Evolutionary conservation across 2,797 vertebrate species (phyloP), one percentile per base, ranked within the genome.

Genomic region (Sylvia borin): DNA sequence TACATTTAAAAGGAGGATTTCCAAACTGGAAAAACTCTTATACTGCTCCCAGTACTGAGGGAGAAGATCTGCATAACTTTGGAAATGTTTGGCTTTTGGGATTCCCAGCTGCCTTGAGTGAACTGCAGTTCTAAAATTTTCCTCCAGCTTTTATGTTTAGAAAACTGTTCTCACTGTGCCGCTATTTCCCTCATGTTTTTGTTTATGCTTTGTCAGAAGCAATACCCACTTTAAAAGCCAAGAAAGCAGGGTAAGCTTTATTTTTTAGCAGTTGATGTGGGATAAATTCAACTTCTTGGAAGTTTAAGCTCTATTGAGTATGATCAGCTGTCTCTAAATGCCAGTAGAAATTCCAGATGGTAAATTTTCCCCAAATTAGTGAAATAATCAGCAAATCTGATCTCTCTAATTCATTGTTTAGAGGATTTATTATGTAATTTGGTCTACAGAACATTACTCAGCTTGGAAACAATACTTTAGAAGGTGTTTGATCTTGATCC

Each of bases 101-200:
- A 65, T 86, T 95, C 61, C 57, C 92, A 95, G 74, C 68, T 92
- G 90, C 74, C 92, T 84, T 90, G 36, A 64, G 32, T 85, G 95
- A 57, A 84, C 42, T 75, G 75, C 16, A 78, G 43, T 83, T 95
- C 75, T 75, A 34, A 88, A 75, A 77, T n/a, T 36, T 78, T 94
- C 92, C 36, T 95, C 17, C 53, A 47, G 38, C 18, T 85, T 92
- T 92, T 95, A 93, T 94, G 94, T 95, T 95, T 92, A 78, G 87
- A 96, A 86, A 67, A 70, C 22, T 84, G 7, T 76, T 95, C 71
- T 86, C 34, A 54, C 47, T 68, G 21, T 94, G 58, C 65, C 93
- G 27, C 32, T 74, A 13, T 95, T 93, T 90, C 75, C 84, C 57
- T 95, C 40, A 55, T 96, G 81, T 67, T 83, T 95, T 94, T 96